phyloP scores from a whole-genome alignment of 1,140 invertebrate species.

The Eupeodes corollae region DNA sequence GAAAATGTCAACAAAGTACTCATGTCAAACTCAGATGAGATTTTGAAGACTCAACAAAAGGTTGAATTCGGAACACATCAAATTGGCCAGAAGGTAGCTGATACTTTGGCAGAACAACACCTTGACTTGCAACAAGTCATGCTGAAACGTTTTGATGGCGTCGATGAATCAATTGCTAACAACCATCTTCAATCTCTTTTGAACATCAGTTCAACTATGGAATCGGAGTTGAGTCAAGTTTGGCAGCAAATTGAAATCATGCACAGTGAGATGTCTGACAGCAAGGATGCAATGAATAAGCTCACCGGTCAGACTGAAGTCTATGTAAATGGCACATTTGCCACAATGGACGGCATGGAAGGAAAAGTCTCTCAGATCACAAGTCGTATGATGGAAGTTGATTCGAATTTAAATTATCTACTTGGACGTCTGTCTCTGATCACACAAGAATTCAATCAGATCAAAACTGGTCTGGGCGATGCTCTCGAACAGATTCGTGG shows the following conservation, averaged over 20 bases:
- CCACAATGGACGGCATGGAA: conserved; percentile 69
- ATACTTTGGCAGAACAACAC: conserved; percentile 54
- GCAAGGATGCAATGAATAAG: conserved; percentile 57
- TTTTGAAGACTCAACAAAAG: conserved; percentile 69
- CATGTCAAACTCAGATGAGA: conserved; percentile 71
- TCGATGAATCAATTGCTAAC: conserved; percentile 56
- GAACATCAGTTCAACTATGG: conserved; percentile 67
- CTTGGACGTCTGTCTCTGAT: conserved; percentile 68
- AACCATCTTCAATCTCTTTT: conserved; percentile 60
- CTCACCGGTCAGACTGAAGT: conserved; percentile 67
- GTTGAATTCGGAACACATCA: conserved; percentile 77
- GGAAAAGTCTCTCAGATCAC: conserved; percentile 67
- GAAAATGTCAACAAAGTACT: conserved; percentile 60
- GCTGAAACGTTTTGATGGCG: conserved; percentile 52
- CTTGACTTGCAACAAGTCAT: conserved; percentile 56
- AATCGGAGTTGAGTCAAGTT: conserved; percentile 71
- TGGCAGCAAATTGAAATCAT: conserved; percentile 82
- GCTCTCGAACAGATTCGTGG: conserved; percentile 60
- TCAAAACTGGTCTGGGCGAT: conserved; percentile 59
- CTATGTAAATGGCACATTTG: conserved; percentile 71
- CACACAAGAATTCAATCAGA: conserved; percentile 75
- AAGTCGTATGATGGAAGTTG: conserved; percentile 67
- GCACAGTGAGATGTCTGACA: conserved; percentile 71
- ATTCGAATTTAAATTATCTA: conserved; percentile 74
- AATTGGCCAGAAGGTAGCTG: conserved; percentile 67